Conservation (phyloP, 1,140 invertebrate species). For the Drosophila kurseongensis region DNA sequence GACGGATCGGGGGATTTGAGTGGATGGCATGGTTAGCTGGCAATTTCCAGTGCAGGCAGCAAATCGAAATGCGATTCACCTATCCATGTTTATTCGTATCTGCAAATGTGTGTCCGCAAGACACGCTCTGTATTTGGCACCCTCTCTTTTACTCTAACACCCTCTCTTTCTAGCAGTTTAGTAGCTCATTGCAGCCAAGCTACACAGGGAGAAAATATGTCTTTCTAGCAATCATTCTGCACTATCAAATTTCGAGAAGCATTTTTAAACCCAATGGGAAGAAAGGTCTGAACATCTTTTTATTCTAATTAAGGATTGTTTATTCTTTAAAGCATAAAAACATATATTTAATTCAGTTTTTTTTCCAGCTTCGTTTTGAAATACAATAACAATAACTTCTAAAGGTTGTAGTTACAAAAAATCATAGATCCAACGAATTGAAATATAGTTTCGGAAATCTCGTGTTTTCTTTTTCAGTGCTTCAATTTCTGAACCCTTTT, state of each 20-base stretch:
- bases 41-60: slow-evolving; percentile 54
- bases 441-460: not conserved
- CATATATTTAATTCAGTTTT: no score
- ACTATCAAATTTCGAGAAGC: no score
- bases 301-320: no score
- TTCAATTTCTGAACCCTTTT: slow-evolving; percentile 1
- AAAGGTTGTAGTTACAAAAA: no score
- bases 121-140: slow-evolving; percentile 14
- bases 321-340: no score
- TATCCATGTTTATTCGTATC: slow-evolving; percentile 11
- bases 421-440: no score
- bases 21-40: slow-evolving; percentile 63
- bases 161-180: not conserved
- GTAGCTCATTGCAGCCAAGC: not conserved
- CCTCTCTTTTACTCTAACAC: slow-evolving; percentile 1
- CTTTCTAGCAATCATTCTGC: no score
- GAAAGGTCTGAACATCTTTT: no score
- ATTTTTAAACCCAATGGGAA: no score
- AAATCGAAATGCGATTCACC: slow-evolving; percentile 48
- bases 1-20: slow-evolving; percentile 50
- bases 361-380: no score
- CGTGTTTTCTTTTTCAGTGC: not conserved
- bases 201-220: not conserved
- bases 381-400: no score
- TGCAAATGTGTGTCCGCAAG: slow-evolving; percentile 2